These are phyloP conservation scores for Drosophila falleni DNA, from an alignment of 2,888 invertebrate species.

Conservation along the genomic window DNA sequence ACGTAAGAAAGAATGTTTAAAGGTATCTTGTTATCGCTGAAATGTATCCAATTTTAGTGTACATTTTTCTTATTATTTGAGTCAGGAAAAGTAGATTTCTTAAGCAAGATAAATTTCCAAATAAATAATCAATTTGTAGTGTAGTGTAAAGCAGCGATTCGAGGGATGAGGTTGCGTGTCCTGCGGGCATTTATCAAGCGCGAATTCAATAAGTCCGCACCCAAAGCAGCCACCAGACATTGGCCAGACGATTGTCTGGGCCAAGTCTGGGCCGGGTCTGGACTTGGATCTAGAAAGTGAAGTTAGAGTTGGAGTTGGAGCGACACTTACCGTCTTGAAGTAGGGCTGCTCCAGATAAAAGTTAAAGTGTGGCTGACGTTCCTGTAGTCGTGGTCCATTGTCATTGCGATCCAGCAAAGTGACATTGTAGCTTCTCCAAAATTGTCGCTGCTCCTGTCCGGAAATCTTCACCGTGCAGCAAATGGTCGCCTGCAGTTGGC, in stretches of 20 bases:
- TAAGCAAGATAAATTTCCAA: too few species aligned
- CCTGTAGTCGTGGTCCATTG: constrained; percentile 92
- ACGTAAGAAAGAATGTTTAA: too few species aligned
- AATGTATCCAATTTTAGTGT: too few species aligned
- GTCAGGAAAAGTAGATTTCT: too few species aligned
- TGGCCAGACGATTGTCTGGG: constrained; percentile 67
- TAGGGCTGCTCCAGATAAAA: constrained; percentile 83
- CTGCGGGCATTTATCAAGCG: constrained; percentile 63
- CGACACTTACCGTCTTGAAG: constrained; percentile 81
- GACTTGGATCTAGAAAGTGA: constrained; percentile 18
- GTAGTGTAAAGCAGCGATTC: constrained; percentile 1
- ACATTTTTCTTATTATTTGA: too few species aligned
- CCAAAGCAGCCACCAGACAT: constrained; percentile 58
- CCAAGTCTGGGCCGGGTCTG: constrained; percentile 49
- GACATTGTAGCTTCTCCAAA: constrained; percentile 77
- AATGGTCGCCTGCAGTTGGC: constrained; percentile 83
- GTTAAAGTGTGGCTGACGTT: constrained; percentile 82
- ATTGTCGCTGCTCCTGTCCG: constrained; percentile 50
- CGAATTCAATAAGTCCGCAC: constrained; percentile 75
- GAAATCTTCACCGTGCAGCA: constrained; percentile 83
- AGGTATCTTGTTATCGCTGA: too few species aligned
- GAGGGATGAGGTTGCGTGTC: constrained; percentile 59
- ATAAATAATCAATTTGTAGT: neutral
- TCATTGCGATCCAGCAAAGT: constrained; percentile 95
- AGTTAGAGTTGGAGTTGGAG: constrained; percentile 11